These are phyloP conservation scores for Tetragonisca angustula DNA, from an alignment of 2,888 invertebrate species.

Conservation along the genomic window DNA sequence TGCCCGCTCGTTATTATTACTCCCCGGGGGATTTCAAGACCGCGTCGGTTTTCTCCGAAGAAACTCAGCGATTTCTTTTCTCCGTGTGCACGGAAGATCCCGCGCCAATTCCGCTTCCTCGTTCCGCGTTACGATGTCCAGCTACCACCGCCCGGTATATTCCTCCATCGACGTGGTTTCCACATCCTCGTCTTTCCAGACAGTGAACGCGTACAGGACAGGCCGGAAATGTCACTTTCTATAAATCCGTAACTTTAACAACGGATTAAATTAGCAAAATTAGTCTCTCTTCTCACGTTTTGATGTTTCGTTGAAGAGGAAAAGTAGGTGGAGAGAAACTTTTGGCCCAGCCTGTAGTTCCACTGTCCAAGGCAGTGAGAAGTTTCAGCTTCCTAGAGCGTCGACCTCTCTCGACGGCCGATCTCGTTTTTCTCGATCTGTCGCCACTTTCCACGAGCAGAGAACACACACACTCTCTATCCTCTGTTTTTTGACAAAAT, in stretches of 20 bases:
- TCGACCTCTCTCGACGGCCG: not conserved
- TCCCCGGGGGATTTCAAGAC: slow-evolving; percentile 45
- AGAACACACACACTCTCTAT: too few species aligned
- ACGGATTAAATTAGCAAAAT: too few species aligned
- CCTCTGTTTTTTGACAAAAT: too few species aligned
- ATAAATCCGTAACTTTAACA: too few species aligned
- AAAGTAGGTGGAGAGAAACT: too few species aligned
- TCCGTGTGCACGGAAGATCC: not conserved
- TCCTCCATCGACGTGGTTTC: not conserved
- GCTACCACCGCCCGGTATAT: not conserved
- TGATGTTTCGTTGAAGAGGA: too few species aligned
- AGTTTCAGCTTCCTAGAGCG: not conserved
- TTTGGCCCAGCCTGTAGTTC: not conserved
- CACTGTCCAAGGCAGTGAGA: not conserved
- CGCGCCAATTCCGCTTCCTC: slow-evolving; percentile 18
- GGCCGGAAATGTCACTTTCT: too few species aligned
- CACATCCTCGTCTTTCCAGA: not conserved
- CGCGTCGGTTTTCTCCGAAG: slow-evolving; percentile 18
- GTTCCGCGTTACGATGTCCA: slow-evolving; percentile 38
- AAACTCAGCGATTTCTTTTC: slow-evolving; percentile 33
- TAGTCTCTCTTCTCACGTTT: too few species aligned
- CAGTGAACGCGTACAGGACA: too few species aligned
- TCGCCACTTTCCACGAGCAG: not conserved
- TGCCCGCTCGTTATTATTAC: slow-evolving; percentile 44
- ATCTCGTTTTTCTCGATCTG: slow-evolving; percentile 4